Conservation (phyloP, 2,797 vertebrate species). For the Geotrypetes seraphini region DNA sequence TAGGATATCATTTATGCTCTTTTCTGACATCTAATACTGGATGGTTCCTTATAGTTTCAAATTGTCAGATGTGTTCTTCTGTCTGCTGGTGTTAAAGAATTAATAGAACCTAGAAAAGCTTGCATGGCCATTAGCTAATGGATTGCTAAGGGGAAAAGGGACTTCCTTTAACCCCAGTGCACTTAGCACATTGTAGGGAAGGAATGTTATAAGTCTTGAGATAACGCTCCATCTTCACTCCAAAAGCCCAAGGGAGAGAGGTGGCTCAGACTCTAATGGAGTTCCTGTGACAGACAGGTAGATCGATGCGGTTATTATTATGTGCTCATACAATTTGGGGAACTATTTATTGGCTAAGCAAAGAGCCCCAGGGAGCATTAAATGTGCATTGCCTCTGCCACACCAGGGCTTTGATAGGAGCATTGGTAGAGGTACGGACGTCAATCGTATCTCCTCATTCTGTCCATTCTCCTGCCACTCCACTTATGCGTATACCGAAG, state of each 20-base stretch:
- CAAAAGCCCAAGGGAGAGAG: conserved; percentile 44
- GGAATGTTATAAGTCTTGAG: conserved; percentile 50
- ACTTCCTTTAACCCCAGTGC: conserved; percentile 48
- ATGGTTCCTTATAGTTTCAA: too few relatives aligned
- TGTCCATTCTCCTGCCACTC: too few relatives aligned
- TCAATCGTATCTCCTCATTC: too few relatives aligned
- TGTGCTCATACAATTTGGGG: conserved; percentile 39
- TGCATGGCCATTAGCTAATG: conserved; percentile 91
- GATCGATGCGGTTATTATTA: conserved; percentile 55
- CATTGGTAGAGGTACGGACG: conserved; percentile 7
- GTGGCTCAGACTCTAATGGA: conserved; percentile 45
- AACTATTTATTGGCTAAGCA: conserved; percentile 40
- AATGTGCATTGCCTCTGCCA: conserved; percentile 20
- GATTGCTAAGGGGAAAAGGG: conserved; percentile 64
- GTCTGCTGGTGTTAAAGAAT: conserved; percentile 48
- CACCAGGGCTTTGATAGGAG: background rate
- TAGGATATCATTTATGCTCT: too few relatives aligned
- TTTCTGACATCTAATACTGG: too few relatives aligned
- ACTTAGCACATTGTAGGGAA: conserved; percentile 50
- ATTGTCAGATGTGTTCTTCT: conserved; percentile 53
- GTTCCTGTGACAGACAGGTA: conserved; percentile 51
- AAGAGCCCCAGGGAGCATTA: conserved; percentile 15
- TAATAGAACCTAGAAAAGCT: conserved; percentile 65
- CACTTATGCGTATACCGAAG: too few relatives aligned
- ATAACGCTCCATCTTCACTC: conserved; percentile 29